Evolutionary conservation across 2,113 vertebrate species (phyloP).

Genomic region (Setophaga petechia): DNA sequence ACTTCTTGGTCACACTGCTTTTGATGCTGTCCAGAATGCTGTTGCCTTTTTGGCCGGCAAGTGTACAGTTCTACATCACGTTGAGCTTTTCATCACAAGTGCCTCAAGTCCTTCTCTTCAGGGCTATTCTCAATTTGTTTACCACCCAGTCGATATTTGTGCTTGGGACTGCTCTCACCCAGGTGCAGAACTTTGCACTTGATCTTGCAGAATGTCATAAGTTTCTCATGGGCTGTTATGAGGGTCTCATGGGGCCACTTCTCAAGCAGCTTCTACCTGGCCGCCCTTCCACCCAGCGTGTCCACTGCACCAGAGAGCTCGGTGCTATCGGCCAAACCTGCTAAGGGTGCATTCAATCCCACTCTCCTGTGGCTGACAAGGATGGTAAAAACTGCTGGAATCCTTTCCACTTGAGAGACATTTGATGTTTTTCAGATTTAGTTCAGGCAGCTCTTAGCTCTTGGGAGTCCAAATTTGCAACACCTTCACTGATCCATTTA

Average conservation of each 20-base stretch:
- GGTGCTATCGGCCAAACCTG: not conserved
- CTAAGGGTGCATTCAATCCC: not conserved
- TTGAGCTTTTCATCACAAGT: not conserved
- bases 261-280: not conserved
- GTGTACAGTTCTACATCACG: rapidly evolving
- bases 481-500: not conserved
- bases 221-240: not conserved
- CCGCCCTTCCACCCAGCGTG: rapidly evolving
- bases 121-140: not conserved
- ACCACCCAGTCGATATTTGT: not conserved
- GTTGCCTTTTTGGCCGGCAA: not conserved
- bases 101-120: not conserved
- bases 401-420: not conserved
- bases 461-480: not conserved
- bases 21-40: not conserved
- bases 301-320: no score
- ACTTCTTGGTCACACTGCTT: not conserved
- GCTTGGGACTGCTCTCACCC: not conserved
- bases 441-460: not conserved
- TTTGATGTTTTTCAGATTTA: not conserved
- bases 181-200: not conserved
- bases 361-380: no score
- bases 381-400: not conserved
- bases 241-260: not conserved
- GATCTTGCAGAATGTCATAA: not conserved